Evolutionary conservation across 2,113 vertebrate species (phyloP).

Genomic region (Phasianus colchicus): DNA sequence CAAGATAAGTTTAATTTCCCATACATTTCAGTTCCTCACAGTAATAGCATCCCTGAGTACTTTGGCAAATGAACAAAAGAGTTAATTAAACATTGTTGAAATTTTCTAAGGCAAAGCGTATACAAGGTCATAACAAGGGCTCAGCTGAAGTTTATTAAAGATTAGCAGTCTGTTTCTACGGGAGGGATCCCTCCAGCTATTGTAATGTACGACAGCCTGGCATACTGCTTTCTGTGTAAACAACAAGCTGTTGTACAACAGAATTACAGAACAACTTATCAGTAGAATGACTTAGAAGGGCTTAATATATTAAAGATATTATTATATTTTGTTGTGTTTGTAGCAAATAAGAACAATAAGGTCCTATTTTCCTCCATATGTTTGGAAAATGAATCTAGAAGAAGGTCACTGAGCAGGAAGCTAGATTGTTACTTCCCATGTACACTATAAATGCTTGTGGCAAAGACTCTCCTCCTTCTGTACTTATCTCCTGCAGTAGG

Average conservation of each 20-base stretch:
- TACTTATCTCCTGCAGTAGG: not conserved
- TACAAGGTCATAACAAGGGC: conserved; percentile 45
- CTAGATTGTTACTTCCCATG: not conserved
- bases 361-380: not conserved
- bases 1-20: conserved; percentile 45
- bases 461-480: not conserved
- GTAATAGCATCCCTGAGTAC: not conserved
- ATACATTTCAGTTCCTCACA: conserved; percentile 11
- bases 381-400: not conserved
- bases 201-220: conserved; percentile 21
- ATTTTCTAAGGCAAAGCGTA: conserved; percentile 39
- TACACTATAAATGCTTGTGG: not conserved
- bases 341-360: not conserved
- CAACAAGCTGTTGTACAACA: conserved; percentile 23
- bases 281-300: not conserved
- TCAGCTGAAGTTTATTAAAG: conserved; percentile 68
- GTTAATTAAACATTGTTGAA: conserved; percentile 51
- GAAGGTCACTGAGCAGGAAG: not conserved
- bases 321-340: not conserved
- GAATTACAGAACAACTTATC: conserved; percentile 7
- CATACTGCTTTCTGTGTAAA: not conserved
- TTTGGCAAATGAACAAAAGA: conserved; percentile 47
- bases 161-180: conserved; percentile 55
- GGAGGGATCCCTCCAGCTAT: conserved; percentile 43
- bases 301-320: not conserved